phyloP scores from a whole-genome alignment of 2,797 vertebrate genomes.

The Oryzias sinensis region DNA sequence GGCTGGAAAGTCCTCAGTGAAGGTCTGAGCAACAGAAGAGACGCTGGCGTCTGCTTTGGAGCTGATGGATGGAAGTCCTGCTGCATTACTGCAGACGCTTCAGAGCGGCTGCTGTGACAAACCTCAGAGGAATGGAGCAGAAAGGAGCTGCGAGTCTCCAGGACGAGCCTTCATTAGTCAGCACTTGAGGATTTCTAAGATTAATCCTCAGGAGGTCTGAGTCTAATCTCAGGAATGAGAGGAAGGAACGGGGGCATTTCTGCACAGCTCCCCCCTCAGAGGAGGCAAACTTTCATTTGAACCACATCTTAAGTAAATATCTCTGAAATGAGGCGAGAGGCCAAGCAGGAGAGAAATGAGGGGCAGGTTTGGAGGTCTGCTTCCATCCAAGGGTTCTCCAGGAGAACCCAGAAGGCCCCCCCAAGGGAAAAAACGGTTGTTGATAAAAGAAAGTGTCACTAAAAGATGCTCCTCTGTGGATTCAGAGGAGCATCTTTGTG shows the following conservation, averaged over 20 bases:
- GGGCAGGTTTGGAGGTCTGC: too few species aligned
- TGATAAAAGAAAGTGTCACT: too few species aligned
- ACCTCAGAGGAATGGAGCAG: slow-evolving; percentile 9
- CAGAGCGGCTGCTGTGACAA: slow-evolving; percentile 10
- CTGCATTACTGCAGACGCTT: neutral
- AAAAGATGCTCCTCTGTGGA: too few species aligned
- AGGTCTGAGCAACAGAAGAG: too few species aligned
- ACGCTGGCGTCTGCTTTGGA: too few species aligned
- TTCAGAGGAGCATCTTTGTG: too few species aligned
- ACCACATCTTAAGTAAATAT: neutral
- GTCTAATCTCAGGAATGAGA: slow-evolving; percentile 16
- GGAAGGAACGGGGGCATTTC: neutral
- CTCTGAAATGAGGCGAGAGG: too few species aligned
- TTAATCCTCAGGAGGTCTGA: slow-evolving; percentile 15
- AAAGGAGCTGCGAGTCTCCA: neutral
- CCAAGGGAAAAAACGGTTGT: too few species aligned
- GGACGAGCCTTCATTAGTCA: slow-evolving; percentile 15
- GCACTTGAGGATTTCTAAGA: slow-evolving; percentile 2
- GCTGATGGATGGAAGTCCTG: slow-evolving; percentile 4
- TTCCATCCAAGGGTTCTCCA: too few species aligned
- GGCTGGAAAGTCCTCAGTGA: too few species aligned
- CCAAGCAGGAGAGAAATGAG: too few species aligned
- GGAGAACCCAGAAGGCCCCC: too few species aligned
- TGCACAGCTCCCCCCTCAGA: neutral
- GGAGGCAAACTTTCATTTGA: neutral